phyloP scores from a whole-genome alignment of 2,888 invertebrate genomes.

The Andricus curvator region DNA sequence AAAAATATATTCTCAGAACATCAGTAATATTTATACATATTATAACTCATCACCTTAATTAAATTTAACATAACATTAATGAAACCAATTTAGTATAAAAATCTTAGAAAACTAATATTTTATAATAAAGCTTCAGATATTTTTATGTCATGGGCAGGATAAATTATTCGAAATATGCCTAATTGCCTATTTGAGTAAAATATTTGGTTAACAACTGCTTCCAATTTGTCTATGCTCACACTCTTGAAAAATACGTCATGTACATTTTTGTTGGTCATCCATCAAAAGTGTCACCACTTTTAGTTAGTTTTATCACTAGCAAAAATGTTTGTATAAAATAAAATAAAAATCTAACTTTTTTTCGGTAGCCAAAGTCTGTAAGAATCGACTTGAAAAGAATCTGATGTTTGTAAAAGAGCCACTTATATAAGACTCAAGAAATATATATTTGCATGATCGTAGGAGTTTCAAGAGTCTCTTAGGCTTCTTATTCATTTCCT shows the following conservation, averaged over 20 bases:
- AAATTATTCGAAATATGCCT: background rate
- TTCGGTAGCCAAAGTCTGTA: background rate
- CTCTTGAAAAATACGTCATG: background rate
- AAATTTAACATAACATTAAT: no score
- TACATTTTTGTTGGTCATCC: background rate
- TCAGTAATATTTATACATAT: background rate
- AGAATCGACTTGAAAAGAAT: background rate
- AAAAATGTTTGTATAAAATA: background rate
- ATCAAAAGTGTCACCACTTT: background rate
- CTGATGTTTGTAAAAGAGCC: background rate
- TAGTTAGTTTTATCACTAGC: background rate
- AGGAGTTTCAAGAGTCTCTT: background rate
- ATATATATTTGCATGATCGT: background rate
- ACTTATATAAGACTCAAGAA: background rate
- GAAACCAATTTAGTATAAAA: no score
- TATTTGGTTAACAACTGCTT: background rate
- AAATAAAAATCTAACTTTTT: background rate
- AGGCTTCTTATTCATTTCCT: background rate
- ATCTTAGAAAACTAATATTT: no score
- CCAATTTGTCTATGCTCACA: background rate
- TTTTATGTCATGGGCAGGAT: background rate
- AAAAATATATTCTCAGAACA: background rate
- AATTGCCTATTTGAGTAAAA: background rate
- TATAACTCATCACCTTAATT: background rate
- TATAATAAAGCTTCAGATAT: background rate